Evolutionary conservation across 2,888 invertebrate genomes (phyloP).

Genomic region (Corythucha ciliata): DNA sequence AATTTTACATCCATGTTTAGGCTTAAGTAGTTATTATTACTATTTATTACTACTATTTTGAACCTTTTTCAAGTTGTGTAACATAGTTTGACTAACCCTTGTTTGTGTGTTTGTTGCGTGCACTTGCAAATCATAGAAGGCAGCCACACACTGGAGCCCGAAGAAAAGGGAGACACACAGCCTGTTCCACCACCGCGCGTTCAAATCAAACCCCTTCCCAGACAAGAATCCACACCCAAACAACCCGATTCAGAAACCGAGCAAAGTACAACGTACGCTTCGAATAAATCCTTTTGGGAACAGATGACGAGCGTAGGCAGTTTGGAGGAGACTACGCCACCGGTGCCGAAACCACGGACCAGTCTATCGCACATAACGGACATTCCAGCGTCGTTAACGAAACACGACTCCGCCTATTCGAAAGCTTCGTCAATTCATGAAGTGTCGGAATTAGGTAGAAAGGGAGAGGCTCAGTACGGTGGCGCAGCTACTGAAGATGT

Average conservation of each 20-base stretch:
- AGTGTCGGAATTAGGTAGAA: slow-evolving; percentile 32
- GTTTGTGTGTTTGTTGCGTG: slow-evolving; percentile 27
- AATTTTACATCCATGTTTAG: too few relatives aligned
- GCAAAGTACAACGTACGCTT: slow-evolving; percentile 43
- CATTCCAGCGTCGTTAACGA: slow-evolving; percentile 11
- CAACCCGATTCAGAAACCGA: slow-evolving; percentile 29
- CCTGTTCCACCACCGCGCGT: slow-evolving; percentile 32
- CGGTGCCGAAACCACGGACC: slow-evolving; percentile 44
- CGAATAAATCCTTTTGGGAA: slow-evolving; percentile 48
- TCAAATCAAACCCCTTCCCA: slow-evolving; percentile 26
- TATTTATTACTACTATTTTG: too few relatives aligned
- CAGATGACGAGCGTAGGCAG: slow-evolving; percentile 40
- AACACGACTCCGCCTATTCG: slow-evolving; percentile 27
- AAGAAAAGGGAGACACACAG: slow-evolving; percentile 28
- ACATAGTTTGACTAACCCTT: slow-evolving; percentile 22
- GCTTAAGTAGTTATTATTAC: too few relatives aligned
- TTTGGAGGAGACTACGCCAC: slow-evolving; percentile 36
- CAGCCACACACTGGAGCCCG: slow-evolving; percentile 30
- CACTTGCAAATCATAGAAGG: slow-evolving; percentile 29
- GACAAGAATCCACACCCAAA: slow-evolving; percentile 22
- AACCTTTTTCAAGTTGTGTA: slow-evolving; percentile 14
- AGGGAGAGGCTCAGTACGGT: slow-evolving; percentile 26
- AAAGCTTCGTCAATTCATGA: slow-evolving; percentile 34
- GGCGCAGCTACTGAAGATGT: slow-evolving; percentile 36
- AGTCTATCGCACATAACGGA: slow-evolving; percentile 28